Evolutionary conservation across 2,888 invertebrate species (phyloP), one percentile per base, ranked within the genome.

Genomic region (Rutpela maculata): DNA sequence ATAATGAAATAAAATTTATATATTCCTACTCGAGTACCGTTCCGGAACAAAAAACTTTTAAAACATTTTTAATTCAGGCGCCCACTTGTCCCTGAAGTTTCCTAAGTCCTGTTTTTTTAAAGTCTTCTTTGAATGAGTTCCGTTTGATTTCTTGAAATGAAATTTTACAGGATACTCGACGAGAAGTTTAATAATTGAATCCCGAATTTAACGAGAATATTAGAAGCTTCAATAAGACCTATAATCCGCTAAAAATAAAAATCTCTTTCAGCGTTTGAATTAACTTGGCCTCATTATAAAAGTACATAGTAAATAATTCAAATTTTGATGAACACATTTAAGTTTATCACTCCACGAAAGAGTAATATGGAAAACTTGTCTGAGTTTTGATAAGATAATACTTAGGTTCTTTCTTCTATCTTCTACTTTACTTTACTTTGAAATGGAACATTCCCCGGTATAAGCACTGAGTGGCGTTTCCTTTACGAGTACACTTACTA

Each of bases 91-190:
- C 15, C 15, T 31, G 17, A 63, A 63, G 62, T 63, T 63, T 63
- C n/a, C 2, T 11, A 43, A 65, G 15, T 65, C 15, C 43, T 38
- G 65, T n/a, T 50, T 50, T 65, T 65, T 65, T 43, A 50, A 63
- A 50, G 65, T 31, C 38, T 22, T 38, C 43, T 65, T 43, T 43
- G 43, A 43, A 65, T 65, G 43, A 19, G 43, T 50, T 38, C 38
- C 43, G 1, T 65, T 65, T 65, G 43, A 65, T 65, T 65, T 65
- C 65, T 19, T 65, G 43, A 65, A 65, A 65, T 65, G 65, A 65
- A 65, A 65, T 43, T 65, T 65, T 19, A 65, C 65, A 19, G 43
- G 19, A 43, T 43, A 65, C 12, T 18, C 22, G 43, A 65, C 12
- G 43, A 19, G 19, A 65, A 65, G 65, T 65, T 65, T 65, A 43